Evolutionary conservation across 2,888 invertebrate genomes (phyloP), one percentile per base, ranked within the genome.

Genomic region (Psylliodes chrysocephalus): DNA sequence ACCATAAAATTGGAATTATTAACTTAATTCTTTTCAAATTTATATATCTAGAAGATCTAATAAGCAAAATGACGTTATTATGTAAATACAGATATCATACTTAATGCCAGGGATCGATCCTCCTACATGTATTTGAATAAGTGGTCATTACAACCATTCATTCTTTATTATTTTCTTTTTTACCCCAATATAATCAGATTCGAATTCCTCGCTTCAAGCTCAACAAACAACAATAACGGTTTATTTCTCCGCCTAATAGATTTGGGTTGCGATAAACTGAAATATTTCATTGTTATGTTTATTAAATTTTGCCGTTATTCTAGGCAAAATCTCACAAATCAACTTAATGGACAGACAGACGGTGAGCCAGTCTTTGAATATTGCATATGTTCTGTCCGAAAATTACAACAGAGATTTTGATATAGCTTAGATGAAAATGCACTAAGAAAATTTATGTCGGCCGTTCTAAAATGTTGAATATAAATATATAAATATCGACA

Each of bases 271-370:
- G 44, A 44, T 47, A 47, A 47, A 12, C 47, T 28, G 47, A 17
- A 47, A 47, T 47, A 12, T 47, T 47, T 47, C 47, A 47, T 47
- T 47, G 47, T 47, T 47, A 47, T 47, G 47, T 47, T 47, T 47
- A 47, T 47, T 47, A 47, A 47, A 47, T 47, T 47, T 47, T 14
- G 2, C 25, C 25, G 47, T 47, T 47, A 18, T 47, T 25, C 47
- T 47, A 10, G 4, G 47, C 22, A 25, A 47, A 47, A 19, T 22
- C 47, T 28, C 47, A 28, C 47, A 47, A 47, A 47, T 47, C 47
- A 47, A 25, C 14, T 47, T 25, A 47, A 47, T 47, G 47, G 47
- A 47, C 25, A 25, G 10, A 12, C 19, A 47, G 47, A 44, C 44
- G 44, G 44, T 19, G 18, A 44, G 17, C 8, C 18, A 44, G 44